Conservation (phyloP, 2,797 vertebrate genomes). For the Loris lydekkerianus region DNA sequence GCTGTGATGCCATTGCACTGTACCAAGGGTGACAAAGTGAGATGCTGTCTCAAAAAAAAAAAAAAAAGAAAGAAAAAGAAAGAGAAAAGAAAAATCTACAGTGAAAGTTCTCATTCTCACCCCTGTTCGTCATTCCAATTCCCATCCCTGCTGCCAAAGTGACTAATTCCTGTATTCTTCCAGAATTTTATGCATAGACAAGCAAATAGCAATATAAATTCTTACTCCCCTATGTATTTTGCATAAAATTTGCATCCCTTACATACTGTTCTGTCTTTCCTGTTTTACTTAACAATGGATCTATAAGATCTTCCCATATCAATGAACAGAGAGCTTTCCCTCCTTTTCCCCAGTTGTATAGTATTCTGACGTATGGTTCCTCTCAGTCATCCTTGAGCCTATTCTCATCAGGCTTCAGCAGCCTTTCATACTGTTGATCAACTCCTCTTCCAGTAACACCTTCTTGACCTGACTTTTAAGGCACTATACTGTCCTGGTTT, state of each 20-base stretch:
- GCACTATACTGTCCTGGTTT: background rate
- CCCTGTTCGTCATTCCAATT: background rate
- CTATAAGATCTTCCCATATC: background rate
- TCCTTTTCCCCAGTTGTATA: background rate
- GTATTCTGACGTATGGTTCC: background rate
- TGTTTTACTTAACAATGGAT: background rate
- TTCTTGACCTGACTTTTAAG: background rate
- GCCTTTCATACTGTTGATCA: background rate
- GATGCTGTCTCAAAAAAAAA: too few species aligned
- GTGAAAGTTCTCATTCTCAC: background rate
- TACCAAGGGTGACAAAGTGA: too few species aligned
- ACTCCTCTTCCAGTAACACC: background rate
- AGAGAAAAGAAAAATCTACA: background rate
- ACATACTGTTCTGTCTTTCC: background rate
- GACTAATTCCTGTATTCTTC: constrained; percentile 3
- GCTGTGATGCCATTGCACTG: too few species aligned
- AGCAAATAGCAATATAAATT: constrained; percentile 26
- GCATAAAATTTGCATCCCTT: background rate
- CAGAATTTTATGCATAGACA: background rate
- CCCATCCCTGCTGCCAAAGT: background rate
- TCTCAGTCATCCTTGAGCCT: background rate
- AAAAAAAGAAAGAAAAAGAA: too few species aligned
- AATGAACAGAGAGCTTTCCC: background rate
- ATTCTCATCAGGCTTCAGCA: background rate
- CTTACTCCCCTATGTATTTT: background rate